phyloP scores from a whole-genome alignment of 2,888 invertebrate genomes.

The Amphipyra tragopoginis region DNA sequence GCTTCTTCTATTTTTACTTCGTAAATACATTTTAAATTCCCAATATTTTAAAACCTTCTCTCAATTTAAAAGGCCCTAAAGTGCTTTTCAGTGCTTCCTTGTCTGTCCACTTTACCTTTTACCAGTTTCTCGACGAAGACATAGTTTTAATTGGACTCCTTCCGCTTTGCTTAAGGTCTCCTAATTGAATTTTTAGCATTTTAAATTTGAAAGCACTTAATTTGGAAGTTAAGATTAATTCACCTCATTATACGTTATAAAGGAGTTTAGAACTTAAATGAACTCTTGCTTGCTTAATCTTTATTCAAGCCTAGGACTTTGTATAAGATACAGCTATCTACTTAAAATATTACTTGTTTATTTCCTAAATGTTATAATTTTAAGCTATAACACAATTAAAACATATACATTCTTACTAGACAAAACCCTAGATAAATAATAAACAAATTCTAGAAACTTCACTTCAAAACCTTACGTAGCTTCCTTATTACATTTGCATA shows the following conservation, averaged over 20 bases:
- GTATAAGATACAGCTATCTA: too few relatives aligned
- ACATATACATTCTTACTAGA: neutral
- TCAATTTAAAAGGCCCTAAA: constrained; percentile 76
- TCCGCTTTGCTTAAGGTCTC: constrained; percentile 76
- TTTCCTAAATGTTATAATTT: too few relatives aligned
- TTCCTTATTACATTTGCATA: constrained; percentile 51
- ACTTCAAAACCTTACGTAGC: constrained; percentile 26
- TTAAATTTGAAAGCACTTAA: constrained; percentile 70
- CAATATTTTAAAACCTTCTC: constrained; percentile 66
- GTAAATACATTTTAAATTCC: constrained; percentile 65
- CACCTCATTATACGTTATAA: constrained; percentile 62
- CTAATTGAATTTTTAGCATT: constrained; percentile 79
- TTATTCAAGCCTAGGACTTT: constrained; percentile 38
- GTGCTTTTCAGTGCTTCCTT: constrained; percentile 72
- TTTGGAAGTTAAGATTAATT: constrained; percentile 67
- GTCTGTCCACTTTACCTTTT: constrained; percentile 76
- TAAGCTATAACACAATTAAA: too few relatives aligned
- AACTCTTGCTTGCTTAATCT: constrained; percentile 44
- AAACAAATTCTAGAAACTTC: constrained; percentile 9
- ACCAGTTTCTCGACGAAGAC: constrained; percentile 72
- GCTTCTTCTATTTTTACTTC: constrained; percentile 52
- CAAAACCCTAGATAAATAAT: constrained; percentile 1
- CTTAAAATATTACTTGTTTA: too few relatives aligned
- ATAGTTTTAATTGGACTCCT: constrained; percentile 84
- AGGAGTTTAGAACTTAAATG: constrained; percentile 47